Evolutionary conservation across 2,888 invertebrate genomes (phyloP), one percentile per base, ranked within the genome.

Genomic region (Linyphia triangularis): DNA sequence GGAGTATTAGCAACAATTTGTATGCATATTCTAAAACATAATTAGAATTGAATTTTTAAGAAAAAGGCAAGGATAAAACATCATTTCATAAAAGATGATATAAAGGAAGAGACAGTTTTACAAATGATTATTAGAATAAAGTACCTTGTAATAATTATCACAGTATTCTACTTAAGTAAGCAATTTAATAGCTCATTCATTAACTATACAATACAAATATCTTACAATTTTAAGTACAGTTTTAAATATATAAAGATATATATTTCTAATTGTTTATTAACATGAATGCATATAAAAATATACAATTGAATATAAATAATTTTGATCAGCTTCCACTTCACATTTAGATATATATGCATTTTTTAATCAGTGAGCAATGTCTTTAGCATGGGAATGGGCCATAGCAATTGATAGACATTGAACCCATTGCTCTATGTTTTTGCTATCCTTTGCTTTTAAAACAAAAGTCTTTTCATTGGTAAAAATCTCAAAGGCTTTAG

Each of bases 401-500:
- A 98, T 96, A 4, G 97, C 98, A 90, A 98, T 97, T 92, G 97
- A 97, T 90, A 98, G 94, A 93, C 97, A 98, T 93, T 98, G 98
- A 67, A 98, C 97, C 97, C 98, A 98, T 93, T 98, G 96, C 93
- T 98, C 98, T 0, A 97, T 98, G 93, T 98, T 96, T 93, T 97
- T 97, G 65, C 97, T 97, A 92, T 97, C 97, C 93, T 97, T 97
- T 7, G 98, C 98, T 93, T 98, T 98, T 91, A 98, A 95, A 92
- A 98, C 97, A 91, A 97, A 95, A 10, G 97, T 96, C 93, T 97
- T 97, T 93, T 98, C 97, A 26, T 93, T 93, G 0, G 98, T 98
- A 94, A 98, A 98, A 91, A 98, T 98, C 94, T 98, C 98, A 94
- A 98, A 98, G 0, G 98, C 98, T 93, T 97, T 97, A 26, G 98